Evolutionary conservation across 2,888 invertebrate species (phyloP), one percentile per base, ranked within the genome.

Genomic region (Capitulum mitella): DNA sequence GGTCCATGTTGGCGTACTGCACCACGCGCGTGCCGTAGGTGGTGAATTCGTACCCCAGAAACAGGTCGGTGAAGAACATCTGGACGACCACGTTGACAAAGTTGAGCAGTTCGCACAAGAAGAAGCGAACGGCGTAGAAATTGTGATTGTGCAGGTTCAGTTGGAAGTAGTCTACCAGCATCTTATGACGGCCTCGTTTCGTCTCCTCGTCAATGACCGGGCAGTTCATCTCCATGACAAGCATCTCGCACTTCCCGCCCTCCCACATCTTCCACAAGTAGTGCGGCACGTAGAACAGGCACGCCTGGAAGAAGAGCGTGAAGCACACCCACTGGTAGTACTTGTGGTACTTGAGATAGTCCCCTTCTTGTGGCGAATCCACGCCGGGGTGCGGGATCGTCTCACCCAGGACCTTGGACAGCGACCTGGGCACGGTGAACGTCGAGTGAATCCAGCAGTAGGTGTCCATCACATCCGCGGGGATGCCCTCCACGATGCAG

Each of bases 321-420:
- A 96, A 95, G 87, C 94, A 95, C 83, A 96, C 95, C 95, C 95
- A 96, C 90, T 96, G 96, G 87, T 96, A 96, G 87, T 96, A 96
- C 85, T 95, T 95, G 87, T 96, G 95, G 86, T 95, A 94, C 85
- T 93, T 93, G 76, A 93, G 90, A 85, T 93, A 91, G 84, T 94
- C 94, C 26, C 70, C 70, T 10, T 37, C 12, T 37, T 34, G 37
- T 8, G 26, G 22, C 5, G 70, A 19, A 92, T 78, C 91, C 3
- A 96, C 92, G 80, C 95, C 95, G 0, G 93, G 92, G 83, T 93
- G 92, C 37, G 92, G 92, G 79, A 94, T 89, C 84, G 94, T 94
- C 16, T 80, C 82, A 12, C 84, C 85, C 61, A 83, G 81, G 14
- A 81, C 81, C n/a, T 81, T 82, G 40, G 82, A 90, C 81, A 92